phyloP scores from a whole-genome alignment of 2,888 invertebrate genomes.

The Trachelus iudaicus region DNA sequence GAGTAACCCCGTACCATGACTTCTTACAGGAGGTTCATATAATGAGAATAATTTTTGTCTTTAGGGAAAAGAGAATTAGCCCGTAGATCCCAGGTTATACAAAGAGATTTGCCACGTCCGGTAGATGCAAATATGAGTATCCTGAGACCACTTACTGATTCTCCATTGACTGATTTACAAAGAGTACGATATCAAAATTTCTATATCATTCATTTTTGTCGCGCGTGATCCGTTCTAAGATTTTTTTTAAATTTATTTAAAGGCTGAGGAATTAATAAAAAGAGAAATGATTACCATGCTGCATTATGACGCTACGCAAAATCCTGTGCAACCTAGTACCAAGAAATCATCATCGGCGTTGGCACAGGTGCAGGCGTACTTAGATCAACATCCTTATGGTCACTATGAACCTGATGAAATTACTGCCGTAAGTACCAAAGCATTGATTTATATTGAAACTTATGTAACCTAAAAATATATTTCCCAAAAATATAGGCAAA shows the following conservation, averaged over 20 bases:
- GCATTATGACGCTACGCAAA: slow-evolving; percentile 87
- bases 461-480: neutral
- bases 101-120: slow-evolving; percentile 86
- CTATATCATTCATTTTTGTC: neutral
- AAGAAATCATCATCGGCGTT: slow-evolving; percentile 69
- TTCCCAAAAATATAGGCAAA: slow-evolving; percentile 67
- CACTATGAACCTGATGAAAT: slow-evolving; percentile 77
- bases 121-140: slow-evolving; percentile 86
- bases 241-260: slow-evolving; percentile 24
- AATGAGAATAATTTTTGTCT: slow-evolving; percentile 25
- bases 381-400: slow-evolving; percentile 89
- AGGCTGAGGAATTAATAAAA: slow-evolving; percentile 96
- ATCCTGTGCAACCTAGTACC: slow-evolving; percentile 72
- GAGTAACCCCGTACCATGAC: slow-evolving; percentile 11
- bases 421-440: slow-evolving; percentile 59
- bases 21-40: slow-evolving; percentile 5
- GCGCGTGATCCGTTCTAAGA: neutral
- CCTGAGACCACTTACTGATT: slow-evolving; percentile 79
- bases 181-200: slow-evolving; percentile 64
- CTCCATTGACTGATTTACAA: slow-evolving; percentile 87
- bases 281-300: slow-evolving; percentile 97
- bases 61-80: slow-evolving; percentile 75
- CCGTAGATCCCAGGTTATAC: slow-evolving; percentile 86
- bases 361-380: slow-evolving; percentile 79
- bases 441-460: neutral